Conservation (phyloP, 2,113 vertebrate genomes). For the Brachyhypopomus gauderio region DNA sequence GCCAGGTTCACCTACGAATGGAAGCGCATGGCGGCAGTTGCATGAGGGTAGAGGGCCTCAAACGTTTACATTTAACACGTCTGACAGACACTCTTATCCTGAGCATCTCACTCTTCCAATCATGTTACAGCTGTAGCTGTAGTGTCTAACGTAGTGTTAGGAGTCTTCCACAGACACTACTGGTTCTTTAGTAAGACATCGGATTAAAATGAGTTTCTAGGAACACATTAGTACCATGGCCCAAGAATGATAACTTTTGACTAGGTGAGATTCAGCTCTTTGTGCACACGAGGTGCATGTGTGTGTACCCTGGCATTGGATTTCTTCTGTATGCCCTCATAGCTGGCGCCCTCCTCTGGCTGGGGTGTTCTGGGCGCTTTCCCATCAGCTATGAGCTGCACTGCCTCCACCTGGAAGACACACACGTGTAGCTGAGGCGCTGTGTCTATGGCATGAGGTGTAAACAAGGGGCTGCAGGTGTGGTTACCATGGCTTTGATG, state of each 20-base stretch:
- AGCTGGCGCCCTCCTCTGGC: slow-evolving; percentile 87
- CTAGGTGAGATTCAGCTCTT: not conserved
- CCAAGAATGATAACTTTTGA: too few species aligned
- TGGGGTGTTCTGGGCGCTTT: slow-evolving; percentile 86
- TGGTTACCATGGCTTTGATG: slow-evolving; percentile 92
- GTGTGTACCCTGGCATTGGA: slow-evolving; percentile 85
- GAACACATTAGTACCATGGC: too few species aligned
- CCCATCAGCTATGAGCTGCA: slow-evolving; percentile 92
- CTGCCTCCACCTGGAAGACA: slow-evolving; percentile 85
- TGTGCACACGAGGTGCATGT: not conserved
- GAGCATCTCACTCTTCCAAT: too few species aligned
- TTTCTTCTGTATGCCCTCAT: slow-evolving; percentile 96
- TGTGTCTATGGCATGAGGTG: not conserved
- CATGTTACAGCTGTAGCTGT: too few species aligned
- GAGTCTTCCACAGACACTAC: too few species aligned
- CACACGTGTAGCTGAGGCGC: not conserved
- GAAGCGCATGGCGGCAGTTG: slow-evolving; percentile 4
- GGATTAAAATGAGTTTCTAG: too few species aligned
- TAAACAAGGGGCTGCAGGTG: not conserved
- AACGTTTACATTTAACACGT: not conserved
- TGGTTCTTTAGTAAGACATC: too few species aligned
- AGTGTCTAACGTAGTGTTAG: too few species aligned
- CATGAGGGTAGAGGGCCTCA: not conserved
- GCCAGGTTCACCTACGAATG: slow-evolving; percentile 78
- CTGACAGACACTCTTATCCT: too few species aligned